Conservation (phyloP, 2,888 invertebrate genomes). For the Caenorhabditis drosophilae region DNA sequence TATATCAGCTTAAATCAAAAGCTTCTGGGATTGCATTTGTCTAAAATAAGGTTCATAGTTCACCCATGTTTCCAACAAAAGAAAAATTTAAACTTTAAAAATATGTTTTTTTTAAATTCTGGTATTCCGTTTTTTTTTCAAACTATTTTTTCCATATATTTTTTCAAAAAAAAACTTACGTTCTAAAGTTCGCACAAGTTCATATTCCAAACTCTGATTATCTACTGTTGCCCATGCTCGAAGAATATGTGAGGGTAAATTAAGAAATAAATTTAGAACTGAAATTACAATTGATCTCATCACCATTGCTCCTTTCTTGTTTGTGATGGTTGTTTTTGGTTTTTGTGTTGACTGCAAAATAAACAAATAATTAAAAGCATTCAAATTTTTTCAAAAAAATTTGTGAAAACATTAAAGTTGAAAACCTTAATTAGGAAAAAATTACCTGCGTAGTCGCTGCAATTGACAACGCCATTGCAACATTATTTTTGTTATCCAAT, state of each 20-base stretch:
- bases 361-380: no score
- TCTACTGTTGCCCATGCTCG: constrained; percentile 55
- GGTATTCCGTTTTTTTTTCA: no score
- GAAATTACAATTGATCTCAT: constrained; percentile 63
- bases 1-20: no score
- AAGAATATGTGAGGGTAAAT: constrained; percentile 60
- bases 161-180: no score
- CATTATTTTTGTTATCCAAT: constrained; percentile 27
- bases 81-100: no score
- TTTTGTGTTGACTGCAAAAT: constrained; percentile 1
- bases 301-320: constrained; percentile 51
- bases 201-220: constrained; percentile 28
- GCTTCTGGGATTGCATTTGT: no score
- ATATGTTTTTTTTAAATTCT: no score
- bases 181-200: constrained; percentile 34
- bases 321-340: constrained; percentile 29
- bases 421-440: not conserved
- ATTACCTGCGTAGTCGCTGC: constrained; percentile 29
- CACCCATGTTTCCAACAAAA: no score
- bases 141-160: no score
- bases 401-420: not conserved
- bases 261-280: constrained; percentile 60
- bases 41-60: no score
- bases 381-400: not conserved
- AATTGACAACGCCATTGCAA: constrained; percentile 44